These are phyloP conservation scores for Stegodyphus mimosarum DNA, from an alignment of 1,140 invertebrate species.

Conservation along the genomic window DNA sequence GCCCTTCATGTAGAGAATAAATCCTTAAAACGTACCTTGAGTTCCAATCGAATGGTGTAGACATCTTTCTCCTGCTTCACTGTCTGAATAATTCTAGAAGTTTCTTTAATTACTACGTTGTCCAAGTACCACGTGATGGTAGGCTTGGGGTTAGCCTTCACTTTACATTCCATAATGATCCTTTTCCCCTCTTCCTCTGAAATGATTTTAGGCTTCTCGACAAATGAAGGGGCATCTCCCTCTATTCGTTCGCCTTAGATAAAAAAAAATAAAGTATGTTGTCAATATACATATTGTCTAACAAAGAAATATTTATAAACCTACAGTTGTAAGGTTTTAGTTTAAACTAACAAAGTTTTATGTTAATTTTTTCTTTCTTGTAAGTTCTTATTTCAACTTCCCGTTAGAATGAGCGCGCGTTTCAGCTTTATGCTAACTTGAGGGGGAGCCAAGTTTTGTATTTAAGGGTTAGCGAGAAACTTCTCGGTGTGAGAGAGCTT, in stretches of 20 bases:
- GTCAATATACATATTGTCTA: background rate
- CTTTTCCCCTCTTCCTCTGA: slow-evolving; percentile 95
- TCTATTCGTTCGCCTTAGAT: slow-evolving; percentile 81
- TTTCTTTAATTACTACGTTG: slow-evolving; percentile 80
- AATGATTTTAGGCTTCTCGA: slow-evolving; percentile 95
- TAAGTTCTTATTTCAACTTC: too few relatives aligned
- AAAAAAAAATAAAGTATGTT: slow-evolving; percentile 10
- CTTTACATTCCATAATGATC: slow-evolving; percentile 97
- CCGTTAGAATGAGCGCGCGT: too few relatives aligned
- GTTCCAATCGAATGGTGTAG: slow-evolving; percentile 89
- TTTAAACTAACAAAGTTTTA: too few relatives aligned
- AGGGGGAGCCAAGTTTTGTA: too few relatives aligned
- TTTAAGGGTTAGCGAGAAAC: too few relatives aligned
- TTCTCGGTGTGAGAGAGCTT: too few relatives aligned
- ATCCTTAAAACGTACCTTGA: slow-evolving; percentile 73
- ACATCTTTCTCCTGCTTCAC: slow-evolving; percentile 81
- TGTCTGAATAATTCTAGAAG: slow-evolving; percentile 81
- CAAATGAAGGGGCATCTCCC: slow-evolving; percentile 96
- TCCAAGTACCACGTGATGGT: slow-evolving; percentile 93
- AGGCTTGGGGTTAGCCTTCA: slow-evolving; percentile 93
- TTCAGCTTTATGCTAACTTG: too few relatives aligned
- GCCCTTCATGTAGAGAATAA: too few relatives aligned
- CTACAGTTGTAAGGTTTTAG: too few relatives aligned
- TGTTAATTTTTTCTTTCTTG: too few relatives aligned
- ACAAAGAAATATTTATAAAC: too few relatives aligned